These are phyloP conservation scores for Chesias legatella DNA, from an alignment of 2,888 invertebrate genomes.

Conservation along the genomic window DNA sequence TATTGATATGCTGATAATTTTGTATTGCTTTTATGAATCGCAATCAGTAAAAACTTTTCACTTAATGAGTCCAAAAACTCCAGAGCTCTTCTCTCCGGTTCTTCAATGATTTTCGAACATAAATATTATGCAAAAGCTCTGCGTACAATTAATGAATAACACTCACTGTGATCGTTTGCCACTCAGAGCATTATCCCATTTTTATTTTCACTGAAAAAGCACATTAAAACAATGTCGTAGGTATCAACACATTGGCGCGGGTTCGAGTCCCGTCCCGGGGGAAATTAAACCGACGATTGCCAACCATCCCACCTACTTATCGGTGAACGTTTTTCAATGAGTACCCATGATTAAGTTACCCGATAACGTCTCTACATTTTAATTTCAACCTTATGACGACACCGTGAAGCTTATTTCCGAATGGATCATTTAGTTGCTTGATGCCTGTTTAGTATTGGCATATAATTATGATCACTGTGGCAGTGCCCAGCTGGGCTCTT, in stretches of 20 bases:
- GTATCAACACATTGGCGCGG: slow-evolving; percentile 36
- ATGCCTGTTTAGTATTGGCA: slow-evolving; percentile 4
- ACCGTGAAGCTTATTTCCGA: background rate
- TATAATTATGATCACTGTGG: background rate
- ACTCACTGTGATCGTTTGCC: too few species aligned
- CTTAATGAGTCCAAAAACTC: too few species aligned
- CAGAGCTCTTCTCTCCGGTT: too few species aligned
- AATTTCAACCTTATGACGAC: slow-evolving; percentile 6
- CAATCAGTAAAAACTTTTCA: too few species aligned
- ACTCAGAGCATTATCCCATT: slow-evolving; percentile 20
- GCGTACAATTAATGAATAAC: too few species aligned
- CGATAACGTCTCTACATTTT: slow-evolving; percentile 4
- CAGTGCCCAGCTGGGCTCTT: slow-evolving; percentile 6
- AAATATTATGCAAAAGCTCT: too few species aligned
- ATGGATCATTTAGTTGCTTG: background rate
- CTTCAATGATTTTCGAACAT: too few species aligned
- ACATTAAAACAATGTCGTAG: slow-evolving; percentile 32
- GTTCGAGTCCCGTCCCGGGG: slow-evolving; percentile 39
- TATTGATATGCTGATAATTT: too few species aligned
- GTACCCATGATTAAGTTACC: slow-evolving; percentile 16
- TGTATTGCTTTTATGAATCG: too few species aligned
- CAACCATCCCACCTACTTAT: slow-evolving; percentile 34
- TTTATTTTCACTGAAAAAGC: slow-evolving; percentile 27
- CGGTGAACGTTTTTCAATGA: slow-evolving; percentile 29
- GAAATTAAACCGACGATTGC: slow-evolving; percentile 42